Conservation (phyloP, 2,797 vertebrate genomes). For the Pogoniulus pusillus region DNA sequence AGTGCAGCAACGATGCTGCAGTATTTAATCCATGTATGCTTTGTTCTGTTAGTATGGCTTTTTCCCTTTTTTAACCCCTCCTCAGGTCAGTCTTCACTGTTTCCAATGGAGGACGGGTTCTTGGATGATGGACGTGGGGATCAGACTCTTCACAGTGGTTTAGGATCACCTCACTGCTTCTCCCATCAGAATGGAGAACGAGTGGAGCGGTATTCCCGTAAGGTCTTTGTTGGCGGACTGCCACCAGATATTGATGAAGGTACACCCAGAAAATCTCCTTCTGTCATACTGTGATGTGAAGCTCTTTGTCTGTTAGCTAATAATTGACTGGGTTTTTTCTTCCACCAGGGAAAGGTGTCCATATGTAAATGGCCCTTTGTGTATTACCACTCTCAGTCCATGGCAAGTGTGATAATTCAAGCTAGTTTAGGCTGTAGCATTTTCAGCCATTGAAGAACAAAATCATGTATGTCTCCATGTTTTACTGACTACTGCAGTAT, state of each 20-base stretch:
- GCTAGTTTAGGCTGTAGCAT: background rate
- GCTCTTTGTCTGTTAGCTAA: background rate
- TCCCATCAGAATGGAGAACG: conserved; percentile 97
- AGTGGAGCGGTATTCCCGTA: conserved; percentile 95
- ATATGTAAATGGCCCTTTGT: background rate
- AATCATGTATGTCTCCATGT: accelerated
- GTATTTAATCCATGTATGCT: background rate
- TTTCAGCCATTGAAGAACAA: background rate
- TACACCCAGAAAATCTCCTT: conserved; percentile 49
- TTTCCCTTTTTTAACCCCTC: background rate
- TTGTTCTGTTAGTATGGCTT: conserved; percentile 70
- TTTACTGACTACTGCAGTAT: background rate
- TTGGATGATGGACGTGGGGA: conserved; percentile 94
- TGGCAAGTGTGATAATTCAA: background rate
- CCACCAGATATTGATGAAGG: conserved; percentile 99
- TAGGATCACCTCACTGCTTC: conserved; percentile 96
- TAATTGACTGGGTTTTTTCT: background rate
- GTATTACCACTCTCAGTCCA: background rate
- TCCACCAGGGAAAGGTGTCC: background rate
- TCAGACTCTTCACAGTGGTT: conserved; percentile 88
- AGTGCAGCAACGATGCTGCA: background rate
- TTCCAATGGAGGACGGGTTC: conserved; percentile 98
- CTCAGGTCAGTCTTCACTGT: conserved; percentile 94
- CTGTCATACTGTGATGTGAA: background rate
- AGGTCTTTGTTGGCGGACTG: conserved; percentile 96